phyloP scores from a whole-genome alignment of 2,888 invertebrate species.

The Sisyra nigra region DNA sequence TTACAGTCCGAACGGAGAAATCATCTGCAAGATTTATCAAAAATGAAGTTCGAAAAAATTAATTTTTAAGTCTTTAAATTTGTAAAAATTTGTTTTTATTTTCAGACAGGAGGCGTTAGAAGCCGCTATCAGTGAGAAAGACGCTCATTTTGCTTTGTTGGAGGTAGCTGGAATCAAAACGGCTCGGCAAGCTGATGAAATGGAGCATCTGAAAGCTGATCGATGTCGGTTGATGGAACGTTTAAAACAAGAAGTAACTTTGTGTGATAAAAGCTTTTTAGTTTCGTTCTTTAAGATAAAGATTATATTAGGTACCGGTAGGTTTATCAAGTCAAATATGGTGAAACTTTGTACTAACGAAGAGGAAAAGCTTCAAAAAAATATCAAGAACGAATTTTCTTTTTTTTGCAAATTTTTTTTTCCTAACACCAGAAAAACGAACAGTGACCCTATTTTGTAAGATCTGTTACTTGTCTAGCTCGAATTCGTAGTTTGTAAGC shows the following conservation, averaged over 20 bases:
- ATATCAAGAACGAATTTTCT: no score
- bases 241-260: conserved; percentile 48
- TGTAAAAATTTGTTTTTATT: conserved; percentile 9
- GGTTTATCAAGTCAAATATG: no score
- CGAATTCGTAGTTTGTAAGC: no score
- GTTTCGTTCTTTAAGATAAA: background rate
- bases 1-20: conserved; percentile 44
- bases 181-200: conserved; percentile 44
- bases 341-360: no score
- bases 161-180: conserved; percentile 57
- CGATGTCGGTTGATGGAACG: conserved; percentile 52
- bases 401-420: no score
- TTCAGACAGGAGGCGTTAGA: conserved; percentile 69
- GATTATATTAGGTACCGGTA: no score
- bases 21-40: conserved; percentile 58
- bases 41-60: conserved; percentile 51
- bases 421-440: no score
- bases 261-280: background rate
- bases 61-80: background rate
- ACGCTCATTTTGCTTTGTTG: conserved; percentile 68
- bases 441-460: no score
- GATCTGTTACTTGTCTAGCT: no score
- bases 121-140: conserved; percentile 73
- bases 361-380: no score
- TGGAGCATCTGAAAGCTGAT: conserved; percentile 50